phyloP scores from a whole-genome alignment of 1,140 invertebrate genomes.

The Scaptomyza hsui region DNA sequence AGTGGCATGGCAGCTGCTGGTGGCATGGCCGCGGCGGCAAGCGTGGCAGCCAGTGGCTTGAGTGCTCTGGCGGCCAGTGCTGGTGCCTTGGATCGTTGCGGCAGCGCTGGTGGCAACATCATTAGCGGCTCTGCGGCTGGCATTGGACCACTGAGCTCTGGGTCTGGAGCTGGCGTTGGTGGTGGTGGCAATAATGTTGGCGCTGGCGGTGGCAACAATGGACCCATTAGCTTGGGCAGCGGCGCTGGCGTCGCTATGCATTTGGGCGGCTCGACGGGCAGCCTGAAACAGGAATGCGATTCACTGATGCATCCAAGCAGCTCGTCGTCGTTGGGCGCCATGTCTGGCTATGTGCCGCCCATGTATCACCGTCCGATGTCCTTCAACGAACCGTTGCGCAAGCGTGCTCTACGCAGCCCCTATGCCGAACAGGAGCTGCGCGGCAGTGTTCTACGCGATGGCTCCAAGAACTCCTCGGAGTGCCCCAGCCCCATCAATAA shows the following conservation, averaged over 20 bases:
- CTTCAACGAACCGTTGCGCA: conserved; percentile 84
- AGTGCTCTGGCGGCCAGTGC: conserved; percentile 66
- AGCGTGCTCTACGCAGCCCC: conserved; percentile 85
- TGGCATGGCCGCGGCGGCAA: conserved; percentile 66
- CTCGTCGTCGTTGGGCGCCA: conserved; percentile 59
- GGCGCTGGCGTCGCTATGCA: conserved; percentile 69
- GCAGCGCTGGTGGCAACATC: conserved; percentile 74
- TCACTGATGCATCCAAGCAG: conserved; percentile 81
- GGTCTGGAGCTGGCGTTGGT: conserved; percentile 39
- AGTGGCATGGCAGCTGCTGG: conserved; percentile 78
- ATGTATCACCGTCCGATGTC: conserved; percentile 81
- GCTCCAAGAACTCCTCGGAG: conserved; percentile 79
- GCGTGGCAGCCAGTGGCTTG: conserved; percentile 64
- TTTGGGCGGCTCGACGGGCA: conserved; percentile 70
- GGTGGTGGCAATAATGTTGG: conserved; percentile 65
- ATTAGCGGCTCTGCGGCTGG: conserved; percentile 64
- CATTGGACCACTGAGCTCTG: conserved; percentile 45
- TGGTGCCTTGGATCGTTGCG: conserved; percentile 65
- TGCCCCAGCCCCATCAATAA: conserved; percentile 83
- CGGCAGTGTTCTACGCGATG: conserved; percentile 83
- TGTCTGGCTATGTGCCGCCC: conserved; percentile 74
- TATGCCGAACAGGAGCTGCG: conserved; percentile 83
- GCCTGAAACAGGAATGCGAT: conserved; percentile 82
- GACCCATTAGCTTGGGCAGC: conserved; percentile 66
- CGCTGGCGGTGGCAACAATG: conserved; percentile 83